Percentiles rank a stretch among this genome's conserved stretches.
Evolutionary conservation across 30 jellyfish, hydroid and myxozoan species (phyloP).

Genomic region (Pelagia noctiluca): DNA sequence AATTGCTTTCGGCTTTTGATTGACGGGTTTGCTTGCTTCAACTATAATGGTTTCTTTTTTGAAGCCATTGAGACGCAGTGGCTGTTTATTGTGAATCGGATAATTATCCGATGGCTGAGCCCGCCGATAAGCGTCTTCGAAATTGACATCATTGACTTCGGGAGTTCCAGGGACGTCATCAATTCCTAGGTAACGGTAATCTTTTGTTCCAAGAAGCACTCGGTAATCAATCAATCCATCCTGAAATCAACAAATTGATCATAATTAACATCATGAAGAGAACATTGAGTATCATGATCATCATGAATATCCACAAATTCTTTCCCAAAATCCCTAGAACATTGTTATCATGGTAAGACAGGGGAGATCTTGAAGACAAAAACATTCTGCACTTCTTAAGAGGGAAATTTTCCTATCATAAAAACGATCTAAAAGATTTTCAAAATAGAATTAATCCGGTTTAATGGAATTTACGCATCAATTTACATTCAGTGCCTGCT

Average conservation of each 20-base stretch:
- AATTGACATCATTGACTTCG: slow-evolving; percentile 55
- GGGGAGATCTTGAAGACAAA: too few relatives aligned
- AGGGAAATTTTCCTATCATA: too few relatives aligned
- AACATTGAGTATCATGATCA: background rate
- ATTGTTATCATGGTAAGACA: too few relatives aligned
- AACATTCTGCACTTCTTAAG: too few relatives aligned
- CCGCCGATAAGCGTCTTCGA: slow-evolving; percentile 25
- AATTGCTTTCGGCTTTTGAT: background rate
- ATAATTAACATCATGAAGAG: too few relatives aligned
- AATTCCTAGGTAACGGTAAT: slow-evolving; percentile 81
- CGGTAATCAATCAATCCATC: slow-evolving; percentile 82
- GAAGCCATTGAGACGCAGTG: slow-evolving; percentile 49
- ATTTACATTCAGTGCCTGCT: too few relatives aligned
- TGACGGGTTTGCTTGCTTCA: slow-evolving; percentile 27
- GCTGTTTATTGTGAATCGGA: background rate
- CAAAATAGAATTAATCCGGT: too few relatives aligned
- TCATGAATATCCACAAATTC: background rate
- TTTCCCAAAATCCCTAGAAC: too few relatives aligned
- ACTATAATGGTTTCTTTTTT: background rate
- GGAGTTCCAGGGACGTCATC: slow-evolving; percentile 96
- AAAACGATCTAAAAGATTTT: too few relatives aligned
- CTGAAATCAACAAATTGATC: too few relatives aligned
- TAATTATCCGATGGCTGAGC: background rate
- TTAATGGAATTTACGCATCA: too few relatives aligned
- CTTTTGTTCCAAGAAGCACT: slow-evolving; percentile 67